Evolutionary conservation across 2,888 invertebrate genomes (phyloP), one percentile per base, ranked within the genome.

Genomic region (Mellilla xanthometata): DNA sequence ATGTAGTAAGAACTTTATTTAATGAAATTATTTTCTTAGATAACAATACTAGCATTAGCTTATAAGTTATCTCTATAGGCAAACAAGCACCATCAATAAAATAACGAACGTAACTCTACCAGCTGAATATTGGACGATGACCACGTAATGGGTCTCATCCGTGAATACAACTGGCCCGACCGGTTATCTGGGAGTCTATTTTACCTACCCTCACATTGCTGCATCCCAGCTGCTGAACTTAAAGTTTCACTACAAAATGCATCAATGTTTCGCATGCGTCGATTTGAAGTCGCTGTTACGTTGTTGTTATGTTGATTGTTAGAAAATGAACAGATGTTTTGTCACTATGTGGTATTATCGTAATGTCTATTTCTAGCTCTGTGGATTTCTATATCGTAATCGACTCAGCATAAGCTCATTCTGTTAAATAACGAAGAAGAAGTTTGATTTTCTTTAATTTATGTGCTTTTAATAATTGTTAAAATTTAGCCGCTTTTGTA

Each of bases 131-230:
- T 64, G 64, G 67, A 66, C 65, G 66, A 56, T 60, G 66, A 65
- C 56, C 63, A 65, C 65, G 74, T 77, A 77, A 81, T 78, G 64
- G 63, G 52, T 57, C 54, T 51, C 73, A 75, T 79, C 77, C 81
- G 79, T 54, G 56, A 53, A 35, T 60, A 53, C 46, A 61, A 52
- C 46, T 52, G 50, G 49, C 55, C 51, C 54, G 70, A 76, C 74
- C 65, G 62, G 76, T 72, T 63, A 36, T 42, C 52, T 56, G 55
- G 49, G 57, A 19, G 15, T 19, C 15, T 19, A 19, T 19, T 8
- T 24, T 2, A 24, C 2, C 24, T 8, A 24, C 36, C 46, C 46
- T 50, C 56, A 56, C 58, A 54, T 55, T 54, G 52, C 36, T 28
- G 24, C 29, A 4, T 34, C 7, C 13, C 22, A 34, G 6, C 8